Evolutionary conservation across 2,797 vertebrate species (phyloP).

Genomic region (Heteromormyrus szaboi): DNA sequence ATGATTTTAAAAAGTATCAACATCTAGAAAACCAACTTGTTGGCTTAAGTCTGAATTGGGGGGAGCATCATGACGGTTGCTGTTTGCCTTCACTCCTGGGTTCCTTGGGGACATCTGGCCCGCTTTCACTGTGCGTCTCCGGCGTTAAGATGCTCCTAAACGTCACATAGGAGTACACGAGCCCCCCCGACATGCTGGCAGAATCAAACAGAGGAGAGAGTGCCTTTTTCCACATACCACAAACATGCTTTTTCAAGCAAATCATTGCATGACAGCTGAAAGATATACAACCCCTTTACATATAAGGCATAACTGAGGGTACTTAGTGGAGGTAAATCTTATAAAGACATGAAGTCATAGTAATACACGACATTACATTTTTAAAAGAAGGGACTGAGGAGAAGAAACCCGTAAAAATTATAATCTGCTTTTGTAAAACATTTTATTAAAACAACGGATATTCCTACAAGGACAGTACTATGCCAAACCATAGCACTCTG

Average conservation of each 20-base stretch:
- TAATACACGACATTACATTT: background rate
- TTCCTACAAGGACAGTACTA: background rate
- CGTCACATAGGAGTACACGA: slow-evolving; percentile 58
- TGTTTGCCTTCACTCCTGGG: background rate
- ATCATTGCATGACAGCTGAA: background rate
- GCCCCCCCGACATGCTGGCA: slow-evolving; percentile 59
- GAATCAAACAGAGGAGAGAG: background rate
- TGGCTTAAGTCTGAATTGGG: background rate
- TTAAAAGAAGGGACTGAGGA: background rate
- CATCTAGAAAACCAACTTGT: background rate
- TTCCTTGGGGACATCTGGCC: background rate
- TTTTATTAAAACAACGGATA: background rate
- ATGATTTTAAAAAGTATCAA: background rate
- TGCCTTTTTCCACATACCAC: background rate
- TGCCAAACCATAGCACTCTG: background rate
- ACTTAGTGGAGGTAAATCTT: background rate
- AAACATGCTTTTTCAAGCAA: background rate
- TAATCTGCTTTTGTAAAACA: background rate
- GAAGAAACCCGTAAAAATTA: background rate
- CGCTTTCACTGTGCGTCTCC: slow-evolving; percentile 29
- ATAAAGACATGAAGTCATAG: background rate
- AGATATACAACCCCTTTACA: background rate
- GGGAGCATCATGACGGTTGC: background rate
- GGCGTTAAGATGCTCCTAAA: slow-evolving; percentile 40
- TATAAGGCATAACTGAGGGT: background rate